Percentiles rank a stretch among this genome's conserved stretches.
Evolutionary conservation across 2,797 vertebrate genomes (phyloP).

Genomic region (Gallinago solitaria): DNA sequence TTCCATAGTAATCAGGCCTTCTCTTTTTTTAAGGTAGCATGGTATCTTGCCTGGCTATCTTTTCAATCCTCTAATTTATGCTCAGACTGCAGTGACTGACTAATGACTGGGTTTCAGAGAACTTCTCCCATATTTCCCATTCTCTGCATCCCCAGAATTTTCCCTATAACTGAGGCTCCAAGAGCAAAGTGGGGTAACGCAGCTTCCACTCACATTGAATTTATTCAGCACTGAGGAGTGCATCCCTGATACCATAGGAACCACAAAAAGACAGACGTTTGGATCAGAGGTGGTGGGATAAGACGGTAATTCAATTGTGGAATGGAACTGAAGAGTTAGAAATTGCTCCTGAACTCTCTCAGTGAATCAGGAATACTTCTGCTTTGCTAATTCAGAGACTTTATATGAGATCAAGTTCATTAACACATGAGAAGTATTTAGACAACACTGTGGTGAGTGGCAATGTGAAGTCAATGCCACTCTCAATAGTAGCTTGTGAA

Average conservation of each 20-base stretch:
- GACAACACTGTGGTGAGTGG: neutral
- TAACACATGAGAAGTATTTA: neutral
- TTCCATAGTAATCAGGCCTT: neutral
- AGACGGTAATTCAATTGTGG: neutral
- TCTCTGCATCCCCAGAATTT: neutral
- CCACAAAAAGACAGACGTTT: neutral
- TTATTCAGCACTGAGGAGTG: neutral
- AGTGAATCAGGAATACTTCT: neutral
- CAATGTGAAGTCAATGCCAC: neutral
- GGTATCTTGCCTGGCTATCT: neutral
- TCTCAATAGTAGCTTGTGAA: slow-evolving; percentile 1
- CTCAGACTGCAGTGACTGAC: neutral
- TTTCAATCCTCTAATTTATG: neutral
- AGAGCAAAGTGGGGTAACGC: neutral
- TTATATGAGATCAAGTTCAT: neutral
- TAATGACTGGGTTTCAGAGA: neutral
- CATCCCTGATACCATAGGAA: neutral
- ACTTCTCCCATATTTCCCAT: neutral
- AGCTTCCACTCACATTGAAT: neutral
- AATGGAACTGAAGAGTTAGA: neutral
- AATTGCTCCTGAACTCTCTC: neutral
- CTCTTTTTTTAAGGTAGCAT: neutral
- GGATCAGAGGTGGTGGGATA: neutral
- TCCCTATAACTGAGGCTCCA: neutral
- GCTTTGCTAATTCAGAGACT: slow-evolving; percentile 8